Conservation (phyloP, 2,888 invertebrate species). For the Orthonychiurus folsomi region DNA sequence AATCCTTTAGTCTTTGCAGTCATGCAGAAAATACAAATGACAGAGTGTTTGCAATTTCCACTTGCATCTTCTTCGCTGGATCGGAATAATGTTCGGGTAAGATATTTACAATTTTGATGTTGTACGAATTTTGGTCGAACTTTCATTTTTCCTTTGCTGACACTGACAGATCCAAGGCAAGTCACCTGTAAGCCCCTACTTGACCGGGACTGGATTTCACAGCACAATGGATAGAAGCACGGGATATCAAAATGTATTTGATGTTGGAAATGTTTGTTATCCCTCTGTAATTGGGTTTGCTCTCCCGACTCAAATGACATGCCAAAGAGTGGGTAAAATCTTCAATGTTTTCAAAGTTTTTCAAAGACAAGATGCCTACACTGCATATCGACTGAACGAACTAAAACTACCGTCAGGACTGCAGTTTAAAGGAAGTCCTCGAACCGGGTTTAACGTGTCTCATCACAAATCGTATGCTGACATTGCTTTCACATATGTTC, state of each 20-base stretch:
- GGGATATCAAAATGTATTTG: neutral
- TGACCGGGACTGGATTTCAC: constrained; percentile 12
- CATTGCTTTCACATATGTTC: constrained; percentile 13
- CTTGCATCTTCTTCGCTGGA: neutral
- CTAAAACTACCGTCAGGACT: constrained; percentile 5
- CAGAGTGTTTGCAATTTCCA: constrained; percentile 8
- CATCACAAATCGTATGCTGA: constrained; percentile 10
- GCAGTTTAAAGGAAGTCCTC: neutral
- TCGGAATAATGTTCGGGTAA: no score
- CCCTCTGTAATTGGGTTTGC: constrained; percentile 10
- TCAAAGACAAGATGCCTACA: neutral
- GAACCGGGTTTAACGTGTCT: constrained; percentile 8
- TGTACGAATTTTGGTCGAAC: no score
- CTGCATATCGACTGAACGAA: neutral
- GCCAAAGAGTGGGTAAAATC: constrained; percentile 9
- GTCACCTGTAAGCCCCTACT: neutral
- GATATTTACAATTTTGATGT: no score
- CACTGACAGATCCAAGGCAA: no score
- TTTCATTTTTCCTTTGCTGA: no score
- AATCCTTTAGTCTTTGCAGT: constrained; percentile 1
- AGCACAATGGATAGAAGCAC: neutral
- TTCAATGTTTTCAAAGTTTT: constrained; percentile 8
- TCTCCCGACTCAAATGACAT: constrained; percentile 1
- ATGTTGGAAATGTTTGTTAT: constrained; percentile 5
- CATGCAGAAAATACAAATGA: constrained; percentile 11